phyloP scores from a whole-genome alignment of 2,797 vertebrate genomes.

The Artibeus lituratus region DNA sequence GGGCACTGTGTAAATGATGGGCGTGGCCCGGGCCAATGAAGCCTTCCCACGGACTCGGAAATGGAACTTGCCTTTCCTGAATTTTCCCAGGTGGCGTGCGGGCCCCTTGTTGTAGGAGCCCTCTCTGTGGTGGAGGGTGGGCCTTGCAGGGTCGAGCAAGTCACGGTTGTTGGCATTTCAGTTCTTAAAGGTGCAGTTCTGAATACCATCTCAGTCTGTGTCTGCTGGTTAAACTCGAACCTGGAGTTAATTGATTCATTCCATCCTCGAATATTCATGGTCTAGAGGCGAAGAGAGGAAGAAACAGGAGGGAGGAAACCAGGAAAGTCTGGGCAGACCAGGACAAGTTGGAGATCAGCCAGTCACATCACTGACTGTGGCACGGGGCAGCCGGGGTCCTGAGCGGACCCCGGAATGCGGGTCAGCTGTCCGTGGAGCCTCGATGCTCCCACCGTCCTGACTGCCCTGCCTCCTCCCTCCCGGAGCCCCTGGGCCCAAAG shows the following conservation, averaged over 20 bases:
- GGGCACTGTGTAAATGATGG: fast-evolving
- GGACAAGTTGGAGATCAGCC: neutral
- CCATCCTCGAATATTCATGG: neutral
- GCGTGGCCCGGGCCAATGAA: fast-evolving
- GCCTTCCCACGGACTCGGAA: neutral
- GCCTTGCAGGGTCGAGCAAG: neutral
- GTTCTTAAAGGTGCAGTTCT: neutral
- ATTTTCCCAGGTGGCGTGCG: neutral
- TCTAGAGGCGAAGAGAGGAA: neutral
- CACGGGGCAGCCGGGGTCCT: neutral
- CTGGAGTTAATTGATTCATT: fast-evolving
- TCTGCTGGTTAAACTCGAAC: neutral
- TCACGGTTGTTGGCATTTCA: neutral
- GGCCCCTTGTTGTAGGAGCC: neutral
- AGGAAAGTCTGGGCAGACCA: neutral
- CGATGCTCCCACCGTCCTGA: neutral
- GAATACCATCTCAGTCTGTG: neutral
- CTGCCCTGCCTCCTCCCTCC: neutral
- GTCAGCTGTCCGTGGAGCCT: neutral
- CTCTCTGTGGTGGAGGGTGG: neutral
- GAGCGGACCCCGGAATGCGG: neutral
- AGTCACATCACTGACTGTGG: fast-evolving
- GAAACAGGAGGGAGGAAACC: neutral
- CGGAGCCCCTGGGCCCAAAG: neutral
- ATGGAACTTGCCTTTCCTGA: neutral